phyloP scores from a whole-genome alignment of 2,113 vertebrate genomes.

The Recurvirostra avosetta region DNA sequence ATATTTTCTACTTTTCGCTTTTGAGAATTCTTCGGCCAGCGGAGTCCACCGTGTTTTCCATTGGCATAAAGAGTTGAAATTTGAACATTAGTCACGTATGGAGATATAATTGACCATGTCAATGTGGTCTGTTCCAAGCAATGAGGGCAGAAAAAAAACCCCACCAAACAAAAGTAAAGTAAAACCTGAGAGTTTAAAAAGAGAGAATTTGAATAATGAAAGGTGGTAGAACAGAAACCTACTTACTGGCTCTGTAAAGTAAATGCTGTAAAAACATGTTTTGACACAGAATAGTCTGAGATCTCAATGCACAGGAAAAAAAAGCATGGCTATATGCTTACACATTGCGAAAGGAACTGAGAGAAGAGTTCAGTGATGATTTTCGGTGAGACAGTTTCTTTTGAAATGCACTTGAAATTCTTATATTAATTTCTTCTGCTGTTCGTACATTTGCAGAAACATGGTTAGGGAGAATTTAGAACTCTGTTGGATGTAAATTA shows the following conservation, averaged over 20 bases:
- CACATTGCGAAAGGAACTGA: not conserved
- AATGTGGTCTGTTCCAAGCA: not conserved
- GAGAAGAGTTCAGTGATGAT: not conserved
- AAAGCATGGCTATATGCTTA: not conserved
- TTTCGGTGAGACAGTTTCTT: not conserved
- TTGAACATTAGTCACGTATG: rapidly evolving
- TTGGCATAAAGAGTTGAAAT: not conserved
- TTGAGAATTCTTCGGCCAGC: not conserved
- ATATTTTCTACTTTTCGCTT: not conserved
- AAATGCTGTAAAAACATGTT: not conserved
- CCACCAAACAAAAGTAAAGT: not conserved
- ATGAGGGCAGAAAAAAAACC: not conserved
- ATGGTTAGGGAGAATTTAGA: not conserved
- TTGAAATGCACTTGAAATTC: not conserved
- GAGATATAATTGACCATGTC: not conserved
- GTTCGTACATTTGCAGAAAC: not conserved
- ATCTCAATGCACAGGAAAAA: rapidly evolving
- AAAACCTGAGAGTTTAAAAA: not conserved
- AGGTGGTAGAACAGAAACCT: rapidly evolving
- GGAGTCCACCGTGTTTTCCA: not conserved
- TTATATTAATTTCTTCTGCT: not conserved
- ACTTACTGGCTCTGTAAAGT: not conserved
- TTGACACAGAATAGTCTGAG: not conserved
- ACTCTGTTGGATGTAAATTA: not conserved
- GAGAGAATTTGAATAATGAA: not conserved